Evolutionary conservation across 2,888 invertebrate genomes (phyloP), one percentile per base, ranked within the genome.

Genomic region (Parapristionchus giblindavisi): DNA sequence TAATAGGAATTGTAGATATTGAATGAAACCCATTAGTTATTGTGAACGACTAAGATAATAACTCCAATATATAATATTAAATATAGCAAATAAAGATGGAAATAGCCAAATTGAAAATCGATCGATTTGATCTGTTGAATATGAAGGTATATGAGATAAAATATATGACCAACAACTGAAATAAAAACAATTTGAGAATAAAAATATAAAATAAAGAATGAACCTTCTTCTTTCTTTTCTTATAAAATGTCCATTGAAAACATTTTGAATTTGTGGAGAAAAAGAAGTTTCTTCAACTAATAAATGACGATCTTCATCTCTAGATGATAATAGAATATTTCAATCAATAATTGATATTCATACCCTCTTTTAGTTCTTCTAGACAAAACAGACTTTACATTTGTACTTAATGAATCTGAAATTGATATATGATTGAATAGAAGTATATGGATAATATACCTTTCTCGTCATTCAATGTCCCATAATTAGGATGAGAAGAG

Each of bases 1-100:
- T 32, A 63, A n/a, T 63, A 32, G 38, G n/a, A 29, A 43, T 38
- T 24, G 17, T 34, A 29, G 21, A 40, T 43, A 43, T 8, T 14
- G 17, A 43, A 17, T 43, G 43, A 17, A 43, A 17, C 8, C n/a
- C n/a, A 17, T 43, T 40, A 17, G 38, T 29, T 43, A 52, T 52
- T 70, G 75, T 58, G 65, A 40, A 54, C 81, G 56, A 14, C 77
- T 81, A 76, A 87, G 80, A 76, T 87, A 87, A 76, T 87, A 87
- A 17, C 82, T 82, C 87, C 87, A 87, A 75, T 87, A 87, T 56
- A 84, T 78, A 38, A 87, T 81, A 74, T 87, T 87, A 78, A 87
- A 87, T 14, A 84, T 75, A 3, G 83, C 83, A 76, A 85, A 85
- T 29, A 83, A 70, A 60, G 81, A 77, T 21, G 85, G 85, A 73